Base-by-base conservation (phyloP, 2,888 invertebrate genomes). In the Nemotelus pantherinus region DNA sequence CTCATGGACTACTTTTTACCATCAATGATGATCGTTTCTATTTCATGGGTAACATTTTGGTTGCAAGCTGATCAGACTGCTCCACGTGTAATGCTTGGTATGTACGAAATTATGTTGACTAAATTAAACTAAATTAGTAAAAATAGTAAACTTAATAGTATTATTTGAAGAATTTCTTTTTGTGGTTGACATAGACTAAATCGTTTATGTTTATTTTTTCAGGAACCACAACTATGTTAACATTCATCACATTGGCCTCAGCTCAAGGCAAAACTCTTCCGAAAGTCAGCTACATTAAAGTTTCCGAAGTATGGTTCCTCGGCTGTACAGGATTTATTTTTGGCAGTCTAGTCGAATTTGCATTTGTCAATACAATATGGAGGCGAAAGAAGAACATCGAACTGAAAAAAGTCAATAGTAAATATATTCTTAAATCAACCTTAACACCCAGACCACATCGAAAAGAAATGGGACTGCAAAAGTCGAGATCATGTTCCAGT, bases 1-100 rank as follows among this genome's bases (percentile, higher is more conserved):
- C 89, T 95, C 80, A 93, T 95, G 93, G 95, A 95, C 83, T 95
- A 95, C 84, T 95, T 94, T 82, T 90, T 95, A 80, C 95, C 95
- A 2, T 95, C 95, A 5, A 94, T 95, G 89, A 90, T 95, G 84
- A 91, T 95, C 82, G 95, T 95, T 2, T 92, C 93, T 4, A 94
- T 94, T 83, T 95, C 95, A 0, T 95, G 95, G 95, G 95, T 95
- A 9, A 94, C 95, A 0, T 95, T 95, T 85, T 95, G 95, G 95
- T 86, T 95, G 77, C 95, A 95, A 85, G 93, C 95, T 72, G 95
- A 95, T 84, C 94, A 95, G 55, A 91, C 94, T 10, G 93, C 95
- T 1, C 95, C 95, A 9, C 90, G 95, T 82, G 94, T 94, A 74
- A 93, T 93, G 77, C 87, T 95, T 82, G 95, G 94, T 92, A 88